Conservation (phyloP, 2,113 vertebrate species). For the Psophia crepitans region DNA sequence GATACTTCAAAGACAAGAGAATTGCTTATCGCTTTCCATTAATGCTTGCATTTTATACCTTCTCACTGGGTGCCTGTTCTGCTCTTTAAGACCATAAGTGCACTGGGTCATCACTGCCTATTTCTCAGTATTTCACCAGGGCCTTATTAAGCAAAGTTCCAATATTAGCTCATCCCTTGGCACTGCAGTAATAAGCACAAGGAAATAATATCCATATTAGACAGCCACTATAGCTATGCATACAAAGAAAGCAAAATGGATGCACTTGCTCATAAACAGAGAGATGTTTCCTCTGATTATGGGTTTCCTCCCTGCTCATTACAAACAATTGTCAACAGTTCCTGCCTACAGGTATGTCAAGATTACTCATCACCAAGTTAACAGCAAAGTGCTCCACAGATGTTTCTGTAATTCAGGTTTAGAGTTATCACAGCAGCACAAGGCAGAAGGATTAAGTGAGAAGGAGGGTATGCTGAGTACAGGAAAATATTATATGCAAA, state of each 20-base stretch:
- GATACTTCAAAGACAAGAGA: not conserved
- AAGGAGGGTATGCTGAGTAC: not conserved
- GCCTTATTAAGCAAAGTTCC: not conserved
- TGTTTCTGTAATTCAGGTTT: conserved; percentile 16
- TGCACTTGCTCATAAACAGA: not conserved
- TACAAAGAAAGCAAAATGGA: not conserved
- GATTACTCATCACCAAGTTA: not conserved
- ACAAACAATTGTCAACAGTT: not conserved
- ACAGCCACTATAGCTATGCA: not conserved
- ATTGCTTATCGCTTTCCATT: not conserved
- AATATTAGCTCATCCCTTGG: not conserved
- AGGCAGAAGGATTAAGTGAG: not conserved
- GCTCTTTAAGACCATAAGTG: not conserved
- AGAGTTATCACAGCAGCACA: not conserved
- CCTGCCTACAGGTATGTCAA: not conserved
- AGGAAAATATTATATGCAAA: conserved; percentile 31
- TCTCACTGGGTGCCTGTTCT: not conserved
- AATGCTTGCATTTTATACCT: not conserved
- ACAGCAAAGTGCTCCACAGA: not conserved
- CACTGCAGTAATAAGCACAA: not conserved
- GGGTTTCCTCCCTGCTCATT: not conserved
- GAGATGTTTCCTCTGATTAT: not conserved
- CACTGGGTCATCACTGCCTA: not conserved
- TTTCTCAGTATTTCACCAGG: not conserved
- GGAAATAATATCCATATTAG: not conserved